A percentile compares a stretch with the other conserved stretches of the same genome.
phyloP scores from a whole-genome alignment of 2,888 invertebrate genomes.

The Napeogenes sylphis region DNA sequence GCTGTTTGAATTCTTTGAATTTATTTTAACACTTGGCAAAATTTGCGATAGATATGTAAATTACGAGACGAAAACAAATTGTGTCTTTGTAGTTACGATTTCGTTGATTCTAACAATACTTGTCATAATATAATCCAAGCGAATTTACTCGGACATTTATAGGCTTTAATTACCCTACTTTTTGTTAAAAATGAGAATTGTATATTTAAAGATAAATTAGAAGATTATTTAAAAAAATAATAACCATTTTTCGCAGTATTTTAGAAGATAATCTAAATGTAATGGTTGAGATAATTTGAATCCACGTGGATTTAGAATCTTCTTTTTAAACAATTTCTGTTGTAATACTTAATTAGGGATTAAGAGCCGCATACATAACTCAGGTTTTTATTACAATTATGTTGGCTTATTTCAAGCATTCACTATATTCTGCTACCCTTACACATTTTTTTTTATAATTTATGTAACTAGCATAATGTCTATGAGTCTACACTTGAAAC shows the following conservation, averaged over 20 bases:
- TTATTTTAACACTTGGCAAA: constrained; percentile 13
- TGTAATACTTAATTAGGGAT: constrained; percentile 33
- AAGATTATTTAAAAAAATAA: no score
- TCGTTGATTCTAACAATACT: no score
- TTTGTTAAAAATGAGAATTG: no score
- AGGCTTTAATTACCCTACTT: no score
- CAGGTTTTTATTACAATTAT: constrained; percentile 32
- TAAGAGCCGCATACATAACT: constrained; percentile 30
- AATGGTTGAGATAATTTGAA: neutral
- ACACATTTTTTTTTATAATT: neutral
- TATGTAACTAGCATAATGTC: neutral
- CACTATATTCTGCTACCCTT: neutral
- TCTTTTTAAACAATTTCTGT: constrained; percentile 32
- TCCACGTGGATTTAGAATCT: constrained; percentile 7
- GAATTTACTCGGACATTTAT: no score
- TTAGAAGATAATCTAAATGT: neutral
- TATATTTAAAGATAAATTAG: neutral
- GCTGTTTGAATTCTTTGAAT: constrained; percentile 10
- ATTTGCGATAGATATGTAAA: neutral
- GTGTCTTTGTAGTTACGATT: neutral
- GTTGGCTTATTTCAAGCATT: constrained; percentile 25
- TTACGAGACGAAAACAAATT: neutral
- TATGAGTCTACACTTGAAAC: neutral
- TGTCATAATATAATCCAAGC: no score
- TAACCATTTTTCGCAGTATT: neutral